phyloP scores from a whole-genome alignment of 1,140 invertebrate species.

The Brachionus rubens region DNA sequence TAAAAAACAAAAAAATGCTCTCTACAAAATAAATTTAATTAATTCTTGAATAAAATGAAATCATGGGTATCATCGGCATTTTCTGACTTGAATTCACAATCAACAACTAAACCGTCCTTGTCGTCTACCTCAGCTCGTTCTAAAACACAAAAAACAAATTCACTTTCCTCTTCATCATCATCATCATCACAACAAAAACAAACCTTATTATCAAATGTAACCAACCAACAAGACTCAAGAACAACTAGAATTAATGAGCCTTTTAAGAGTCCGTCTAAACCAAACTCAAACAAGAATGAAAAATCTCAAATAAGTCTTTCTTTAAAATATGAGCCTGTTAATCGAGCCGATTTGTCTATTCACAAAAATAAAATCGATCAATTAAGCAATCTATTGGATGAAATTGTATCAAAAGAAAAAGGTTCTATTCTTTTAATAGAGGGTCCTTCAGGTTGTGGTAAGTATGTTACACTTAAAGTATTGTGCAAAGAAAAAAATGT shows the following conservation, averaged over 20 bases:
- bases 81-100: neutral
- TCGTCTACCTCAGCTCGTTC: too few relatives aligned
- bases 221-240: slow-evolving; percentile 31
- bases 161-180: too few relatives aligned
- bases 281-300: neutral
- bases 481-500: slow-evolving; percentile 43
- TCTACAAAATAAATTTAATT: neutral
- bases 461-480: slow-evolving; percentile 15
- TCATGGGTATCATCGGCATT: slow-evolving; percentile 45
- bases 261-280: neutral
- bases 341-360: neutral
- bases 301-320: neutral
- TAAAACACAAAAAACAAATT: neutral
- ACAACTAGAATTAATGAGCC: neutral
- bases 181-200: too few relatives aligned
- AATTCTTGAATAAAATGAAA: slow-evolving; percentile 25
- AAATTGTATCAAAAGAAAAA: neutral
- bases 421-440: slow-evolving; percentile 31
- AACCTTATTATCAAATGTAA: neutral
- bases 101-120: neutral
- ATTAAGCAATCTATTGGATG: slow-evolving; percentile 17
- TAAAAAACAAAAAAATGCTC: neutral
- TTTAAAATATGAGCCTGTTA: slow-evolving; percentile 9
- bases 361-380: slow-evolving; percentile 41
- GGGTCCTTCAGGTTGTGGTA: slow-evolving; percentile 37